Base-by-base conservation (phyloP, 2,797 vertebrate species). In the Parauchenoglanis punctatus region DNA sequence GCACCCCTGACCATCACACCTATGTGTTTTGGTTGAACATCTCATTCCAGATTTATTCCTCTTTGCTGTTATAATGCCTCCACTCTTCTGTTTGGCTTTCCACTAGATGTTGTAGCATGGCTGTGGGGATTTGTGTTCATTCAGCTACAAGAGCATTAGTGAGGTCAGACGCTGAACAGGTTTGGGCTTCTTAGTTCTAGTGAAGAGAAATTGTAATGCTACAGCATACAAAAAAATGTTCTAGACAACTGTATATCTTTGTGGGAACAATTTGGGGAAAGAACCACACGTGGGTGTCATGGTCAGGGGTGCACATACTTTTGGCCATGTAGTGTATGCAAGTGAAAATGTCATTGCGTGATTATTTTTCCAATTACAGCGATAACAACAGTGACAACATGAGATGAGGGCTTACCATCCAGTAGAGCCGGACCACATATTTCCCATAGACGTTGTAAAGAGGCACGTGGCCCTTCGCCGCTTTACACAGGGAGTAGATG, bases 401-500 rank as follows among this genome's bases (percentile, higher is more conserved):
- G 70, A 59, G 67, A 49, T 28, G 15, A 40, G n/a, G 63, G 58
- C 78, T 95, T 93, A 97, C 99, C 99, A 99, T 98, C 98, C 98
- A 99, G 92, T 96, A 97, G 61, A 99, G 96, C 93, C 93, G 97
- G 87, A 99, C 95, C 18, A 97, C 56, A 0, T 99, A 99, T 93
- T 99, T 99, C 89, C 98, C 98, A 80, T 95, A 97, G 92, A 75
- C 93, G 91, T 99, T 99, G 92, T 97, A 98, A 2, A 97, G 93
- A 0, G 98, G 97, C 86, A 95, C 81, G 8, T 98, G 97, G 28
- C 94, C 97, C 75, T 93, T 96, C 18, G 85, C 92, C 52, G 92
- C 96, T 92, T 97, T 98, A 93, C 97, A 98, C 25, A 97, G 94
- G 0, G 98, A 96, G 93, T 98, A 99, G 92, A 99, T 97, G 90